Base-by-base conservation (phyloP, 2,797 vertebrate species). In the Sebastes trivittatus region DNA sequence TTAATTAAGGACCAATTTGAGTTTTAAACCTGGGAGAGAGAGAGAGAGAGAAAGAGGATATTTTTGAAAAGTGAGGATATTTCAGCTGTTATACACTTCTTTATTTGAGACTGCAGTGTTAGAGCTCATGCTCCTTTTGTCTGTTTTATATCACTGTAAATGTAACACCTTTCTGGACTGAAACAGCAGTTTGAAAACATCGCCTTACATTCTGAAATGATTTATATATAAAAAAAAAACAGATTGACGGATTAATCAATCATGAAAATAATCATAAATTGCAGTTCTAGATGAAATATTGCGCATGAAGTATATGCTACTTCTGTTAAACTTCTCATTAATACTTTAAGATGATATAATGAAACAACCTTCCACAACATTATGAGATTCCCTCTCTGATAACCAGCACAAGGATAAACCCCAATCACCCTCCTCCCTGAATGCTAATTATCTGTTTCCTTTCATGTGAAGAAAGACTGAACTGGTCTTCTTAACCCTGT, bases 371-470 rank as follows among this genome's bases (percentile, higher is more conserved):
- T 61, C 18, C 6, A 34, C 63, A 67, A 38, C 78, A 68, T 22
- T 69, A 20, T 69, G 46, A 74, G 72, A 83, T 49, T 82, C 59
- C 23, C 5, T 20, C 30, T 64, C 22, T 10, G 11, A 66, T 42
- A 56, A 66, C 36, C 49, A 36, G 56, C 11, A n/a, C 36, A 59
- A 52, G 72, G 73, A 90, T 71, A 80, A 86, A 78, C 56, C 42
- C 10, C 13, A 3, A 4, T 38, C 18, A 22, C 25, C 42, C 23
- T 61, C 73, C 67, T 34, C 29, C 42, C 70, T 67, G 89, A 90
- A 90, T 88, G 64, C 83, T 85, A 84, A 92, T 81, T 69, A 16
- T 22, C n/a, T 38, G 32, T 11, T 74, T 76, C 77, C 84, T 88
- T 87, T 87, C 75, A 87, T 86, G 75, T 89, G 56, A 81, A 69